Percentiles rank a stretch among this genome's conserved stretches.
Evolutionary conservation across 2,797 vertebrate genomes (phyloP).

Genomic region (Megalops cyprinoides): DNA sequence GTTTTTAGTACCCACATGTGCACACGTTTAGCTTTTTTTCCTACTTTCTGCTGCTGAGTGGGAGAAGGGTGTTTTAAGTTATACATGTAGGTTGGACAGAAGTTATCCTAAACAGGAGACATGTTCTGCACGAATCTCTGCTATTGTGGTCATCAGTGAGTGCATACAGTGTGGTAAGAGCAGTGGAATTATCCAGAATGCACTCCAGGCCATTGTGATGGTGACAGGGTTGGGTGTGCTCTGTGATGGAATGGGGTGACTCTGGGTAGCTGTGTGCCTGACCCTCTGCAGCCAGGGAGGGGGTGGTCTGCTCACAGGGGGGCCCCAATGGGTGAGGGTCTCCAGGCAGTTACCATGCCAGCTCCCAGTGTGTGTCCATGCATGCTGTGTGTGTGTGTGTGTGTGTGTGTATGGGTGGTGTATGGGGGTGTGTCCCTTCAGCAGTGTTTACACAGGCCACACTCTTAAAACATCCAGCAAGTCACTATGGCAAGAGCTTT

Average conservation of each 20-base stretch:
- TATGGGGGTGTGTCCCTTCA: too few species aligned
- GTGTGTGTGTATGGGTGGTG: slow-evolving; percentile 6
- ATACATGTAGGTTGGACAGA: neutral
- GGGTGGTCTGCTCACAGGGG: neutral
- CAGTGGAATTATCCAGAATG: neutral
- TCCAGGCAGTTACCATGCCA: slow-evolving; percentile 35
- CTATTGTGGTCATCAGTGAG: neutral
- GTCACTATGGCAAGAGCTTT: slow-evolving; percentile 45
- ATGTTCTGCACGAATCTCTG: neutral
- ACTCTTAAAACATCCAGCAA: slow-evolving; percentile 34
- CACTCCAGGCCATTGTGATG: neutral
- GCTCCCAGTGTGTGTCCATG: neutral
- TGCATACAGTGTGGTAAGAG: neutral
- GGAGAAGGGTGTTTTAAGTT: neutral
- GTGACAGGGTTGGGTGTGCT: too few species aligned
- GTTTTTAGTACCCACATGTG: too few species aligned
- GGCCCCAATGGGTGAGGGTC: slow-evolving; percentile 1
- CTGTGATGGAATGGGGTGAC: too few species aligned
- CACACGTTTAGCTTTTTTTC: too few species aligned
- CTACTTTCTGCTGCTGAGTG: too few species aligned
- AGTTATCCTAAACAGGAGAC: neutral
- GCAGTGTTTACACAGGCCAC: slow-evolving; percentile 16
- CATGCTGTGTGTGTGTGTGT: neutral
- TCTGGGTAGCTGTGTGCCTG: too few species aligned
- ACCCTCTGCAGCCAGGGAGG: neutral